These are phyloP conservation scores for Caenorhabditis auriculariae DNA, from an alignment of 2,888 invertebrate species.

Conservation along the genomic window DNA sequence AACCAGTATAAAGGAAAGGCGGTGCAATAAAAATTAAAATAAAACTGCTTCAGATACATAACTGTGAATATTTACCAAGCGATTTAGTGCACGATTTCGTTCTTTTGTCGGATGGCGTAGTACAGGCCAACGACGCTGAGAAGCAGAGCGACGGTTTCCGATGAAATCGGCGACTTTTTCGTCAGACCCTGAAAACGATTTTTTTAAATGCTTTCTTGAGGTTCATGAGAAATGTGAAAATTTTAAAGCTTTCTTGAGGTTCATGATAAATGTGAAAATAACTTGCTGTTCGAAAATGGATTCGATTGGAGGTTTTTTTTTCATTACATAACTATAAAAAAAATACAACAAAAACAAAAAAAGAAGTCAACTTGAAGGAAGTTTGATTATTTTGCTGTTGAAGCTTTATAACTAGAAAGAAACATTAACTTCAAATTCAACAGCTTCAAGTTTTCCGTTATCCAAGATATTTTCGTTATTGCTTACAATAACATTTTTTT, in stretches of 20 bases:
- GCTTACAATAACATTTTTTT: neutral
- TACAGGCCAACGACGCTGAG: constrained; percentile 48
- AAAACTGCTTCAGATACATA: neutral
- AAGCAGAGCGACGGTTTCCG: constrained; percentile 52
- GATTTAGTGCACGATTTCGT: constrained; percentile 41
- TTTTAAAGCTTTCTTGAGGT: neutral
- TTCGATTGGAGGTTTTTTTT: neutral
- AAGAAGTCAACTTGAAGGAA: too few species aligned
- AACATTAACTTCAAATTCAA: too few species aligned
- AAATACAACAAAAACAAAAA: too few species aligned
- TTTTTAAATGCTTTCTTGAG: neutral
- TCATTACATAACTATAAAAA: neutral
- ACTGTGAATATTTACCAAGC: too few species aligned
- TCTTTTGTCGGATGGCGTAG: constrained; percentile 50
- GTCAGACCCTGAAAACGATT: constrained; percentile 43
- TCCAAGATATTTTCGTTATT: neutral
- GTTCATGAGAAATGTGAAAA: neutral
- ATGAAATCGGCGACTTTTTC: constrained; percentile 49
- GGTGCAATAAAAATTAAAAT: too few species aligned
- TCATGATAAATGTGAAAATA: neutral
- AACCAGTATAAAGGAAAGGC: too few species aligned
- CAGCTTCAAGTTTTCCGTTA: neutral
- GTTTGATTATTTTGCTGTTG: too few species aligned
- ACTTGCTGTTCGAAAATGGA: neutral
- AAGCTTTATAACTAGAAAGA: too few species aligned